Base-by-base conservation (phyloP, 2,113 vertebrate genomes). In the Myotis lucifugus region DNA sequence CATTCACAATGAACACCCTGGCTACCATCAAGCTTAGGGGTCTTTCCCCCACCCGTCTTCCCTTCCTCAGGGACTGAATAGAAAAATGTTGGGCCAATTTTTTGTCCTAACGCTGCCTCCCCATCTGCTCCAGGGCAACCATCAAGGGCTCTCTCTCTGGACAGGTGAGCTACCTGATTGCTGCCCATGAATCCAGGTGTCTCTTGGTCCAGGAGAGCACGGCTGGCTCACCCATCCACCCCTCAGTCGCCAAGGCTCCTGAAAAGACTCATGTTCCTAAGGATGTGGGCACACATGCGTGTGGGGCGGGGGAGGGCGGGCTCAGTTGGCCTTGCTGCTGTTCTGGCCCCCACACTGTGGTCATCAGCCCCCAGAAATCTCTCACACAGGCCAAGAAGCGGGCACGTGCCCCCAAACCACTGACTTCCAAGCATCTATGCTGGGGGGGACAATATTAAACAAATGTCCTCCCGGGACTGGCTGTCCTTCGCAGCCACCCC, bases 201-300 rank as follows among this genome's bases (percentile, higher is more conserved):
- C 37, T 79, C 54, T 18, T 29, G 48, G 27, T 50, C 85, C 40
- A 54, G 13, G 46, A 17, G 48, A 61, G 5, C 21, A 23, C 21
- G 10, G 23, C n/a, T 13, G 40, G 61, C 32, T 69, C 13, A 46
- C 70, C 21, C 74, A 21, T 37, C 79, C 25, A 15, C 52, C 46
- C 6, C 7, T 34, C 50, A 90, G 34, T 27, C 46, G 27, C 42
- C 70, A 83, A 59, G 54, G 19, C 34, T 81, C 54, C 54, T 3
- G 2, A 48, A 61, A 72, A 93, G 23, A 18, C 17, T 50, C 4
- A 1, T 14, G 12, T 56, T 70, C 34, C 56, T 17, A 29, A 66
- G 40, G 59, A 59, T 56, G 64, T 6, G 13, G 15, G 17, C 18
- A 67, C 15, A 40, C 4, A 13, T 0, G 0, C 1, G 9, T 3